Percentiles rank a stretch among this genome's conserved stretches.
Evolutionary conservation across 2,888 invertebrate species (phyloP).

Genomic region (Platycheirus albimanus): DNA sequence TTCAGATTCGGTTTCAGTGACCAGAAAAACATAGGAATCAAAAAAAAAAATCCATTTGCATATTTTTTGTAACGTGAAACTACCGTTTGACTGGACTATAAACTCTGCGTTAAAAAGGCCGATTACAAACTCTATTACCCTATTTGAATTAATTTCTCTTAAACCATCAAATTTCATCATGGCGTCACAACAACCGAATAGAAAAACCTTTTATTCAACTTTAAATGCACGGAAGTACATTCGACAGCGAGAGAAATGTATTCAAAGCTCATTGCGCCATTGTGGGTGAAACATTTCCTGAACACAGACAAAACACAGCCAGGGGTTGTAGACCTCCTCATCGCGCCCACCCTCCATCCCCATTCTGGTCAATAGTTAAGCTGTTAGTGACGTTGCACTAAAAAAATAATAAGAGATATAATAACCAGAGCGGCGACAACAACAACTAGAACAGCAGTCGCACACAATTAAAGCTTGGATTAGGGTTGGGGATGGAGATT

Average conservation of each 20-base stretch:
- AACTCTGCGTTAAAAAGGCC: no score
- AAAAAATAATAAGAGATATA: conserved; percentile 17
- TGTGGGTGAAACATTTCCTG: conserved; percentile 69
- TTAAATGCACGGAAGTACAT: conserved; percentile 60
- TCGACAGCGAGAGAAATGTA: conserved; percentile 35
- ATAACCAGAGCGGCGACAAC: conserved; percentile 28
- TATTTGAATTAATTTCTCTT: not conserved
- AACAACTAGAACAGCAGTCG: not conserved
- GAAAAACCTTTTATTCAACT: conserved; percentile 4
- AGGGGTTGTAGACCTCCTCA: conserved; percentile 62
- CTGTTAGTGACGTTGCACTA: conserved; percentile 48
- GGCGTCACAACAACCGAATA: not conserved
- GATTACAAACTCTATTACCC: no score
- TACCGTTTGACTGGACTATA: no score
- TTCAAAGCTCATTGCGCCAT: conserved; percentile 60
- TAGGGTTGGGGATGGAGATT: not conserved
- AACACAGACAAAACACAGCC: conserved; percentile 64
- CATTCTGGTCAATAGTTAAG: not conserved
- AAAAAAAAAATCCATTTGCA: no score
- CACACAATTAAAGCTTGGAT: conserved; percentile 40
- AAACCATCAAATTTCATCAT: not conserved
- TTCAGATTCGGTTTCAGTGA: no score
- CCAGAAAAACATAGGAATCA: no score
- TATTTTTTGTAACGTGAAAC: no score
- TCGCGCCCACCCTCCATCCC: not conserved